A percentile compares a stretch with the other conserved stretches of the same genome.
These are phyloP conservation scores for Rhyacophila brunnea DNA, from an alignment of 1,140 invertebrate species.

Conservation along the genomic window DNA sequence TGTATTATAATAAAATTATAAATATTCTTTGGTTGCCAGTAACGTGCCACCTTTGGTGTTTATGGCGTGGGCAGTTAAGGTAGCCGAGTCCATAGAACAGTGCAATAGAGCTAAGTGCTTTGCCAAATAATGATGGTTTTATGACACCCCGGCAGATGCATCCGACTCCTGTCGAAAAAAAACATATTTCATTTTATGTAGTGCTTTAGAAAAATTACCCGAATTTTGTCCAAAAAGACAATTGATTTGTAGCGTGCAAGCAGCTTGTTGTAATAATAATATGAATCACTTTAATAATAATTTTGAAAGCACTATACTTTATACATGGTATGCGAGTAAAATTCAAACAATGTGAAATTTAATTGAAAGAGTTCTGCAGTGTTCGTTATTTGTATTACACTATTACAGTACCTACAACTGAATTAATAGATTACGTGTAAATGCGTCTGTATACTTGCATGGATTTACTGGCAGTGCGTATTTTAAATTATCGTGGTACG, in stretches of 20 bases:
- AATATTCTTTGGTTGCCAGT: too few relatives aligned
- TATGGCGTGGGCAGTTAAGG: conserved; percentile 7
- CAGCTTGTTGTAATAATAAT: conserved; percentile 9
- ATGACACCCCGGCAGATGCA: conserved; percentile 31
- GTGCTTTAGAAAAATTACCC: conserved; percentile 24
- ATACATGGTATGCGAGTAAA: too few relatives aligned
- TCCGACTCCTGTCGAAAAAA: conserved; percentile 12
- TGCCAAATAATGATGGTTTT: conserved; percentile 33
- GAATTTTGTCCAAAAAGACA: conserved; percentile 20
- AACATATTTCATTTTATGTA: conserved; percentile 26
- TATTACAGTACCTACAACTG: too few relatives aligned
- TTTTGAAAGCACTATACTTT: too few relatives aligned
- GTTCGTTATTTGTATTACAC: too few relatives aligned
- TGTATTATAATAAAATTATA: too few relatives aligned
- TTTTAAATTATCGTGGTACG: too few relatives aligned
- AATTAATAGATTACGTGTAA: too few relatives aligned
- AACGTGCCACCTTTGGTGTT: conserved; percentile 7
- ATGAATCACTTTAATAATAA: not conserved
- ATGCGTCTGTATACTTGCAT: too few relatives aligned
- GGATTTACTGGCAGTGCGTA: too few relatives aligned
- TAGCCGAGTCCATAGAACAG: conserved; percentile 1
- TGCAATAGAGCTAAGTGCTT: conserved; percentile 24
- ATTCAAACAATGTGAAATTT: too few relatives aligned
- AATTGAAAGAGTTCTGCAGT: too few relatives aligned
- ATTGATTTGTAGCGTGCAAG: conserved; percentile 22